Conservation (phyloP, 2,888 invertebrate genomes). For the Calameuta pallipes region DNA sequence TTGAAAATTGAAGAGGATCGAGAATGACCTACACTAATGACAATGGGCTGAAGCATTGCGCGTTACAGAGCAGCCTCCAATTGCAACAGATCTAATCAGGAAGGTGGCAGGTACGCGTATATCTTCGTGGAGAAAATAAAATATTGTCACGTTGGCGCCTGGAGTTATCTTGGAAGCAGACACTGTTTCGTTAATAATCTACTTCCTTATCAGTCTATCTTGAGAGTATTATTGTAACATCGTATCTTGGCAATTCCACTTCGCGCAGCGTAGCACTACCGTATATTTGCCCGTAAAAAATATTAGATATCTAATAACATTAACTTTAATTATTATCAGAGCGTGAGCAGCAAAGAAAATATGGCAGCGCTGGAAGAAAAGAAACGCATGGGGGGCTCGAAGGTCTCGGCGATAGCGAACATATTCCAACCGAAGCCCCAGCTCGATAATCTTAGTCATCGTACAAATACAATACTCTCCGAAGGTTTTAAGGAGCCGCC, state of each 20-base stretch:
- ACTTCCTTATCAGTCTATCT: not conserved
- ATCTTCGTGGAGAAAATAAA: not conserved
- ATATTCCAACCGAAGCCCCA: slow-evolving; percentile 79
- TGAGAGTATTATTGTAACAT: not conserved
- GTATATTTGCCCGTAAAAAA: not conserved
- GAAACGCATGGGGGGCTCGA: slow-evolving; percentile 77
- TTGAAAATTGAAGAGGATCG: slow-evolving; percentile 28
- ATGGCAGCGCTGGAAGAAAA: slow-evolving; percentile 77
- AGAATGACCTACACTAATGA: slow-evolving; percentile 42
- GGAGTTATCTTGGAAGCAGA: not conserved
- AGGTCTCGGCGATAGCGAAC: slow-evolving; percentile 92
- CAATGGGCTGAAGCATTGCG: slow-evolving; percentile 56
- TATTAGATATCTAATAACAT: not conserved
- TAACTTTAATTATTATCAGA: not conserved
- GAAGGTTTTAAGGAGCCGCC: slow-evolving; percentile 66
- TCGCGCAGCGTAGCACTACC: not conserved
- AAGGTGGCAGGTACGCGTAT: not conserved
- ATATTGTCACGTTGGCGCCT: not conserved
- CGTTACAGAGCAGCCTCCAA: slow-evolving; percentile 18
- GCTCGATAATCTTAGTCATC: slow-evolving; percentile 57
- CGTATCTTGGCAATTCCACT: not conserved
- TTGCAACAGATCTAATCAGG: slow-evolving; percentile 6
- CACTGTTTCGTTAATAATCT: not conserved
- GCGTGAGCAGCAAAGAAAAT: slow-evolving; percentile 21
- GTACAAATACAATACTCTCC: slow-evolving; percentile 52